Base-by-base conservation (phyloP, 2,888 invertebrate genomes). In the Arrhopalites spinosus region DNA sequence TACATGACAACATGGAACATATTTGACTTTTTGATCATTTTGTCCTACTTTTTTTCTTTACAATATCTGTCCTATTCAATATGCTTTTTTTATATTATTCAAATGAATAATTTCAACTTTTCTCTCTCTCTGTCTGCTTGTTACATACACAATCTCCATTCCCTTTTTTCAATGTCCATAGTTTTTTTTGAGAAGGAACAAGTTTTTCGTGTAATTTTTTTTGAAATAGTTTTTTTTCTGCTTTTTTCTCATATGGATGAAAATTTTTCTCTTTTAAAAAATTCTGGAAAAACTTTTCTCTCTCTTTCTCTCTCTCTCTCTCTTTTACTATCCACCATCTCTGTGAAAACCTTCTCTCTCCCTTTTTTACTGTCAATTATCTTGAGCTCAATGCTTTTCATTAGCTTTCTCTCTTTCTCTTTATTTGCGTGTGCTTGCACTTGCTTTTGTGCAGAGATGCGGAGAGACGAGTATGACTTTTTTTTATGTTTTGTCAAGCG, bases 181-280 rank as follows among this genome's bases (percentile, higher is more conserved):
- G n/a, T n/a, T n/a, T 56, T 23, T 56, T 2, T 8, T 56, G 17
- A 5, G n/a, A 20, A 5, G 20, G 5, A 56, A 20, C 56, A 56
- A n/a, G n/a, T 56, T 56, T 23, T 56, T 56, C n/a, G n/a, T n/a
- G n/a, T n/a, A n/a, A n/a, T n/a, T 56, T 56, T 56, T 56, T 5
- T 56, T 56, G 20, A n/a, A 20, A 25, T 20, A 29, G 3, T 29
- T 61, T 29, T 61, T 11, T 61, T 61, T 61, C 61, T 23, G 13
- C 15, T 23, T 15, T 20, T n/a, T 15, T 56, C 56, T 56, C 5
- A 3, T 15, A 20, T 56, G n/a, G 5, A 56, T 56, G n/a, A 20
- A 20, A n/a, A 56, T n/a, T 23, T 56, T 23, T 15, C 56, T 56
- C 17, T 36, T 36, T 7, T 11, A 36, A 3, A 36, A 36, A 36